These are phyloP conservation scores for Protonibea diacanthus DNA, from an alignment of 2,797 vertebrate species.

Conservation along the genomic window DNA sequence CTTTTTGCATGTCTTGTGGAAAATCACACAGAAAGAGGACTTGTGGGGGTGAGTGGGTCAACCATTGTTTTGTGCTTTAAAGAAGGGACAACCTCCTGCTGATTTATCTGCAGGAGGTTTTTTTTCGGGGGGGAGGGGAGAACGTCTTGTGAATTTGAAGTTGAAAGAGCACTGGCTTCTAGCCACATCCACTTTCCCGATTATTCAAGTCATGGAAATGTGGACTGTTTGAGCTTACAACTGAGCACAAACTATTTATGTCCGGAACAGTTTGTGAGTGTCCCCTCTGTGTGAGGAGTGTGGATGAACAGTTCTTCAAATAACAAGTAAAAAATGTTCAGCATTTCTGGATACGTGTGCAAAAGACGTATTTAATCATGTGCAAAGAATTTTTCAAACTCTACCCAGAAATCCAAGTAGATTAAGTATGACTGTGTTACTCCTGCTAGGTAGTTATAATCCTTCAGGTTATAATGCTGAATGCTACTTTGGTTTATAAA, in stretches of 20 bases:
- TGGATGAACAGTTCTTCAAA: background rate
- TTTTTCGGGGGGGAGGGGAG: constrained; percentile 22
- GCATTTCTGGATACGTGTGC: background rate
- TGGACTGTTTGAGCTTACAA: constrained; percentile 40
- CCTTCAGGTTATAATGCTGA: background rate
- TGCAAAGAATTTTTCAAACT: constrained; percentile 13
- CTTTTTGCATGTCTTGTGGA: constrained; percentile 16
- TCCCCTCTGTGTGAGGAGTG: too few species aligned
- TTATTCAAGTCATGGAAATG: constrained; percentile 34
- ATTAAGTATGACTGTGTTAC: constrained; percentile 4
- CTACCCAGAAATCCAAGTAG: constrained; percentile 11
- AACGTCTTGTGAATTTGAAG: constrained; percentile 29
- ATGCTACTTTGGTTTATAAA: background rate
- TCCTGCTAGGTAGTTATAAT: background rate
- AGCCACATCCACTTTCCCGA: constrained; percentile 16
- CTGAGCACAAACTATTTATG: constrained; percentile 27
- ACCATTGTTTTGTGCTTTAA: constrained; percentile 48
- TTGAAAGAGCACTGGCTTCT: constrained; percentile 38
- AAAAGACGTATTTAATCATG: constrained; percentile 3
- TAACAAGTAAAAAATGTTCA: background rate
- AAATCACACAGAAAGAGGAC: constrained; percentile 19
- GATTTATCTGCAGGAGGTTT: constrained; percentile 43
- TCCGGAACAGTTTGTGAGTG: constrained; percentile 13
- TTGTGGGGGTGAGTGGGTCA: constrained; percentile 14
- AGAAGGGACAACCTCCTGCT: constrained; percentile 35